phyloP scores from a whole-genome alignment of 2,797 vertebrate genomes.

The Anguilla marmorata region DNA sequence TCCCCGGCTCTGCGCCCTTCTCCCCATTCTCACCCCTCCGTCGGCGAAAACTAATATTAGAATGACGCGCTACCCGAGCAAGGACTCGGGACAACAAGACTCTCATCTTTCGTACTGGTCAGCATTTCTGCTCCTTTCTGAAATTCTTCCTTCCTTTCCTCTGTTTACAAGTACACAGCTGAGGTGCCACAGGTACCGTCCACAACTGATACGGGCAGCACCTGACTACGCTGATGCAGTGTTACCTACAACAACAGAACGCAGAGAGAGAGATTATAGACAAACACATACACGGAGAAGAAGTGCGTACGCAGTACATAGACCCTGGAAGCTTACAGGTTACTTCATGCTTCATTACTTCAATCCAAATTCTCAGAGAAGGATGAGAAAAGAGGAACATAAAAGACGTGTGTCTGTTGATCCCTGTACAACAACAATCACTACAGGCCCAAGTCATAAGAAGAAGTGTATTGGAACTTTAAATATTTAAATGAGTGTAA shows the following conservation, averaged over 20 bases:
- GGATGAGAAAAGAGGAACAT: neutral
- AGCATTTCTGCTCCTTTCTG: neutral
- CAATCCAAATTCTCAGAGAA: neutral
- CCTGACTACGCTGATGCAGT: neutral
- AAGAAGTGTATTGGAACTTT: neutral
- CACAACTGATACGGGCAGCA: neutral
- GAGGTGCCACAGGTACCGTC: neutral
- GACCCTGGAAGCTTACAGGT: neutral
- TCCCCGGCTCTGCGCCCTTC: neutral
- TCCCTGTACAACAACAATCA: neutral
- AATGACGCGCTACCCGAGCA: neutral
- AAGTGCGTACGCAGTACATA: neutral
- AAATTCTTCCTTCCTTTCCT: neutral
- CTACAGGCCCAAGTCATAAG: neutral
- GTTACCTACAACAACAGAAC: neutral
- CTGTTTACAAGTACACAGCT: neutral
- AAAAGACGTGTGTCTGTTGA: neutral
- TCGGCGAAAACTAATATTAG: neutral
- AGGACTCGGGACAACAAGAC: neutral
- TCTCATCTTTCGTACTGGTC: neutral
- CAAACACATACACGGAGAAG: neutral
- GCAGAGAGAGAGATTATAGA: neutral
- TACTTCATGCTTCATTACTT: neutral
- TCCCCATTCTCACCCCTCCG: neutral
- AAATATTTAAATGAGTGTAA: neutral